Evolutionary conservation across 2,888 invertebrate genomes (phyloP).

Genomic region (Drosophila mettleri): DNA sequence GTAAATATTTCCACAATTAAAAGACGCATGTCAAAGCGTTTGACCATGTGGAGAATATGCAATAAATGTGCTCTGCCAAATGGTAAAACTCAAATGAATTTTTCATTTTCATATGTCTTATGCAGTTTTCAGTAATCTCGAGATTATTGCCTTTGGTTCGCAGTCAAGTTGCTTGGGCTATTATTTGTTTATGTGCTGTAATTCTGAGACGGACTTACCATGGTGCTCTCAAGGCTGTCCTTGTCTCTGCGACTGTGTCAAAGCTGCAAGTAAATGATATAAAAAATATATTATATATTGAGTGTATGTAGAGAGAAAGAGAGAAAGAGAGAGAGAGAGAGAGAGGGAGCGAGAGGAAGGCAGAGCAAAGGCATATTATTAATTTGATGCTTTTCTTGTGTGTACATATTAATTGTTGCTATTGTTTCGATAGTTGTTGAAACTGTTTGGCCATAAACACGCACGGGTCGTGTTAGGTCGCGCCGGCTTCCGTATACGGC

Average conservation of each 20-base stretch:
- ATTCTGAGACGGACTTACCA: slow-evolving; percentile 51
- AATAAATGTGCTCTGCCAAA: not conserved
- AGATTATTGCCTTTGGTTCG: not conserved
- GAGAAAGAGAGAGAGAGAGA: slow-evolving; percentile 6
- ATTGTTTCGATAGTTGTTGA: slow-evolving; percentile 34
- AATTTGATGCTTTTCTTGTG: slow-evolving; percentile 66
- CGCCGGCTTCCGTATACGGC: slow-evolving; percentile 69
- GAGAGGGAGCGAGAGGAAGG: slow-evolving; percentile 6
- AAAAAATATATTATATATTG: not conserved
- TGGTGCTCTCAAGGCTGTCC: slow-evolving; percentile 40
- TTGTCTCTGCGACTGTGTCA: slow-evolving; percentile 18
- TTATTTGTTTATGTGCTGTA: slow-evolving; percentile 36
- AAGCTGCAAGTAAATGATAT: slow-evolving; percentile 40
- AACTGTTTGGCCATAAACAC: slow-evolving; percentile 62
- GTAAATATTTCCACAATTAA: too few relatives aligned
- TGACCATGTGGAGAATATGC: too few relatives aligned
- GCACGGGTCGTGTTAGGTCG: slow-evolving; percentile 76
- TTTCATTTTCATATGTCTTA: not conserved
- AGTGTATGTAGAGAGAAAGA: slow-evolving; percentile 12
- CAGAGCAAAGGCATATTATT: slow-evolving; percentile 64
- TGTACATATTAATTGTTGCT: slow-evolving; percentile 70
- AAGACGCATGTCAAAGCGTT: too few relatives aligned
- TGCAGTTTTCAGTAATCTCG: not conserved
- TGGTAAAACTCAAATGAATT: not conserved
- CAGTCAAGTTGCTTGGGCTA: slow-evolving; percentile 26